A percentile compares a stretch with the other conserved stretches of the same genome.
phyloP scores from a whole-genome alignment of 2,113 vertebrate genomes.

The Cephalopholis sonnerati region DNA sequence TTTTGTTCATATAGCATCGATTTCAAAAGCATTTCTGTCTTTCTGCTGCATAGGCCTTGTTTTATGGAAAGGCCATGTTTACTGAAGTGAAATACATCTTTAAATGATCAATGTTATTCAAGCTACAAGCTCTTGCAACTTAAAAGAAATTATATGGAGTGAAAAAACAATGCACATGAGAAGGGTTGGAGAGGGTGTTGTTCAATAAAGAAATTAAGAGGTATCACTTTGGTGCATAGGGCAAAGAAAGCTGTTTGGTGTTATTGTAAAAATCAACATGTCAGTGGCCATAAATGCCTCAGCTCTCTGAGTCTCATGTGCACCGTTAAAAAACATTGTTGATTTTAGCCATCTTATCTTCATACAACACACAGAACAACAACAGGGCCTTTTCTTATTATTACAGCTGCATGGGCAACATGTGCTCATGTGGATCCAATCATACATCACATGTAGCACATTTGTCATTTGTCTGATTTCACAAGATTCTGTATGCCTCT shows the following conservation, averaged over 20 bases:
- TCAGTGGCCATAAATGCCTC: not conserved
- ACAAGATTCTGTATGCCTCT: not conserved
- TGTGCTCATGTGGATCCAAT: not conserved
- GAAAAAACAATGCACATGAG: not conserved
- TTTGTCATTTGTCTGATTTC: conserved; percentile 3
- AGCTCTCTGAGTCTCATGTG: not conserved
- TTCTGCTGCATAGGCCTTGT: too few relatives aligned
- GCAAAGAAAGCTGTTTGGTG: conserved; percentile 3
- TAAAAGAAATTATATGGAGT: not conserved
- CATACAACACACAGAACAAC: not conserved
- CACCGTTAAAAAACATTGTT: conserved; percentile 1
- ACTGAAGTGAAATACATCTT: not conserved
- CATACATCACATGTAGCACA: conserved; percentile 9
- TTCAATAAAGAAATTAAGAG: too few relatives aligned
- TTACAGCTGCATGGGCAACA: not conserved
- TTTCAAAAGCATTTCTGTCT: too few relatives aligned
- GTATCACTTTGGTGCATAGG: not conserved
- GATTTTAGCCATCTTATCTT: not conserved
- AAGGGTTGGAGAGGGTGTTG: not conserved
- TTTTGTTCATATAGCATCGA: too few relatives aligned
- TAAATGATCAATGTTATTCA: not conserved
- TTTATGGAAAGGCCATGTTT: too few relatives aligned
- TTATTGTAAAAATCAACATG: conserved; percentile 1
- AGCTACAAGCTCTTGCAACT: not conserved
- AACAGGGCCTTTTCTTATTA: not conserved